A percentile compares a stretch with the other conserved stretches of the same genome.
phyloP scores from a whole-genome alignment of 1,140 invertebrate species.

The Drosophila ambigua region DNA sequence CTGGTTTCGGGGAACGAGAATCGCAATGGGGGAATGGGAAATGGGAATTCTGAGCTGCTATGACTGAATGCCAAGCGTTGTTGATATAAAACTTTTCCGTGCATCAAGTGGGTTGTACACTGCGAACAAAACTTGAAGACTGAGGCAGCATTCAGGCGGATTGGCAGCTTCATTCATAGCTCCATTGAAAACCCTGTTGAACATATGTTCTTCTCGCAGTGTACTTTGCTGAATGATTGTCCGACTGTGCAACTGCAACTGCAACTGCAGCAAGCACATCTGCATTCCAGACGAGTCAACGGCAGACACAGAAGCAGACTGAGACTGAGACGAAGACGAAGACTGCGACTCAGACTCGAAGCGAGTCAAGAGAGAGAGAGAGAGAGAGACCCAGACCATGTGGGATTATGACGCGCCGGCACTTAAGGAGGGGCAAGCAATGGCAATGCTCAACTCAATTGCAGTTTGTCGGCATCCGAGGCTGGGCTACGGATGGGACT shows the following conservation, averaged over 20 bases:
- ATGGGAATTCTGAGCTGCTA: constrained; percentile 10
- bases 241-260: constrained; percentile 50
- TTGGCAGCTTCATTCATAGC: background rate
- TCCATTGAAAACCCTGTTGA: background rate
- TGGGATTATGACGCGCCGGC: constrained; percentile 75
- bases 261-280: constrained; percentile 53
- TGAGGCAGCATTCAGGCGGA: background rate
- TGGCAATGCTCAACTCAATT: constrained; percentile 55
- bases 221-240: constrained; percentile 24
- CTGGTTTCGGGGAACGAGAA: constrained; percentile 10
- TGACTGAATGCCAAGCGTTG: constrained; percentile 44
- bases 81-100: constrained; percentile 37
- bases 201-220: constrained; percentile 10
- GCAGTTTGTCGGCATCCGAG: constrained; percentile 28
- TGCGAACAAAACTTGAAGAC: background rate
- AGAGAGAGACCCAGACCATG: constrained; percentile 71
- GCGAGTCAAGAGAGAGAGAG: constrained; percentile 18
- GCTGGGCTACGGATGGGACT: no score
- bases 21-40: constrained; percentile 1
- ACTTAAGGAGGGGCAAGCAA: constrained; percentile 51
- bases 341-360: constrained; percentile 22
- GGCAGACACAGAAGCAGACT: constrained; percentile 29
- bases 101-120: constrained; percentile 40
- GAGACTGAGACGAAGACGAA: constrained; percentile 10
- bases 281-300: constrained; percentile 78